Evolutionary conservation across 2,113 vertebrate genomes (phyloP), one percentile per base, ranked within the genome.

Genomic region (Microtus oregoni): DNA sequence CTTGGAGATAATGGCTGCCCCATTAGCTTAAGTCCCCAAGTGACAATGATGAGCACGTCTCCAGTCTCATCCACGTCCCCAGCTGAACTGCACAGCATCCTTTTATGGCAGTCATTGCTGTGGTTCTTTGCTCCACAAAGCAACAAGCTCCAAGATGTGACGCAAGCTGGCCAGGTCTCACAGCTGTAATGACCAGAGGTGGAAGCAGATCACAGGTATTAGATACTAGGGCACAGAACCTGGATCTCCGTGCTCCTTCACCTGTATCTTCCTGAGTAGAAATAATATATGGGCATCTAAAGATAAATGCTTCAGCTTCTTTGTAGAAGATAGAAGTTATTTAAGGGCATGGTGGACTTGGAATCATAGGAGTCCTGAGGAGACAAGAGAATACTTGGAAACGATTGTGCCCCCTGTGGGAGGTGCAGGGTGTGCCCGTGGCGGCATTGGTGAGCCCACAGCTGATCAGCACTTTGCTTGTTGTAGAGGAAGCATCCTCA

Each of bases 371-470:
- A 24, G 63, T 47, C 41, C 32, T 32, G 41, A 28, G 63, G 72
- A n/a, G 7, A n/a, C n/a, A 63, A 50, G 65, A 35, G 47, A 22
- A 68, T 12, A 15, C 19, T 26, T 50, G 32, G 58, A 63, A 58
- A 95, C 5, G 28, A 15, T 47, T 68, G 15, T 22, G 22, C 47
- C n/a, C 24, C 3, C n/a, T 28, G 11, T 63, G 58, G 58, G 81
- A 9, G 17, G 1, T 24, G 10, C 22, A 1, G 13, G 3, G 26
- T 22, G n/a, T 28, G 5, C n/a, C 50, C 3, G 0, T 61, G 35
- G 17, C 1, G 24, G 20, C 1, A 6, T 8, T 68, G 19, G 30
- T 61, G 41, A 55, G 70, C 26, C 52, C n/a, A 13, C 63, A 58
- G 22, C 20, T 7, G 26, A 35, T 5, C 47, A 9, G 0, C 19